Conservation (phyloP, 1,140 invertebrate genomes). For the Arion vulgaris region DNA sequence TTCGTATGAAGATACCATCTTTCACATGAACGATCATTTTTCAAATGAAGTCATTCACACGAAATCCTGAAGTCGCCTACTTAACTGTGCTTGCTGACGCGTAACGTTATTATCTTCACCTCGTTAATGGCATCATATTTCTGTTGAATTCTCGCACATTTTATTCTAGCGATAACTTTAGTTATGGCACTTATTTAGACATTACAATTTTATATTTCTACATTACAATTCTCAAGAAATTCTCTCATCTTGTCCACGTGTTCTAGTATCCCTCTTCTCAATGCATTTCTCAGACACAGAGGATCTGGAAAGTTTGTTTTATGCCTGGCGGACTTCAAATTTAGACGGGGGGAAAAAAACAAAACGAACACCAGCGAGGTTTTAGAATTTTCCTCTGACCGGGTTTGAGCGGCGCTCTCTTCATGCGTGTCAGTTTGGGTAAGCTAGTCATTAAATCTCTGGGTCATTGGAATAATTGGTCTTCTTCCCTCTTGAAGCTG, state of each 20-base stretch:
- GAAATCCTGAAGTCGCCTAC: not conserved
- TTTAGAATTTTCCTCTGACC: too few relatives aligned
- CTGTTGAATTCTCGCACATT: not conserved
- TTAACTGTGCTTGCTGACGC: not conserved
- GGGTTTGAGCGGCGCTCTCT: not conserved
- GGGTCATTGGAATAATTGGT: slow-evolving; percentile 3
- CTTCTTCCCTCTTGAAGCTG: not conserved
- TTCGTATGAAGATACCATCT: too few relatives aligned
- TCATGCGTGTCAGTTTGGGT: not conserved
- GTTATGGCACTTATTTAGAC: too few relatives aligned
- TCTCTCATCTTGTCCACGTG: too few relatives aligned
- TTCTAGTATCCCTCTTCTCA: too few relatives aligned
- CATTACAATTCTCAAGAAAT: too few relatives aligned
- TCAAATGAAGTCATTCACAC: not conserved
- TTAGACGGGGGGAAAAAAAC: too few relatives aligned
- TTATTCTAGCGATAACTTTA: not conserved
- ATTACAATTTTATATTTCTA: too few relatives aligned
- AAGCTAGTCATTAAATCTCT: not conserved
- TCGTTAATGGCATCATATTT: not conserved
- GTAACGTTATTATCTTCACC: not conserved
- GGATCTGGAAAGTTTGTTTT: too few relatives aligned
- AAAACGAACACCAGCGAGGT: too few relatives aligned
- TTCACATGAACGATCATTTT: not conserved
- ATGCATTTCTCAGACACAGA: too few relatives aligned
- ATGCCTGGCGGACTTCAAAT: too few relatives aligned